Percentiles rank a stretch among this genome's conserved stretches.
Conservation (phyloP, 2,113 vertebrate species). For the Amia ocellicauda region DNA sequence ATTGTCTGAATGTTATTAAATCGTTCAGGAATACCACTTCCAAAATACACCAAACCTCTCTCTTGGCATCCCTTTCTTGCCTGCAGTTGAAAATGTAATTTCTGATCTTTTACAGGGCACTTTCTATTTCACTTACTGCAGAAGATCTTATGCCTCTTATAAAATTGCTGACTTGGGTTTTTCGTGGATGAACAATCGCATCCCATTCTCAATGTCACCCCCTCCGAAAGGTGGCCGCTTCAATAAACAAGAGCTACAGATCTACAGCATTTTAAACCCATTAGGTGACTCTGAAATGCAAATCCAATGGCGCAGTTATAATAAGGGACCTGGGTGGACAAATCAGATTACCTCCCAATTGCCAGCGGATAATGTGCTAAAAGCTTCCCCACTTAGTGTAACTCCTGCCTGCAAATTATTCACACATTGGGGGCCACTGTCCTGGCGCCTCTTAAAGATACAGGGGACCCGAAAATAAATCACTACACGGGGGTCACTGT, state of each 20-base stretch:
- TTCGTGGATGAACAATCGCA: constrained; percentile 40
- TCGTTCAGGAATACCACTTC: no score
- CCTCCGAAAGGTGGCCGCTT: constrained; percentile 45
- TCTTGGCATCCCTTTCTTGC: no score
- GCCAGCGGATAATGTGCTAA: constrained; percentile 92
- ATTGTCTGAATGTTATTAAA: no score
- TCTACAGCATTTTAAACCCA: constrained; percentile 68
- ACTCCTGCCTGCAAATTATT: constrained; percentile 83
- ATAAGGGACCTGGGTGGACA: constrained; percentile 73
- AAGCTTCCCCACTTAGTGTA: constrained; percentile 85
- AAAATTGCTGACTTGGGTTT: constrained; percentile 51
- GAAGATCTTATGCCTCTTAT: constrained; percentile 3
- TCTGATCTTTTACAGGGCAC: no score
- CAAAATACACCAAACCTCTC: no score
- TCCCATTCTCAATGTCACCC: constrained; percentile 77
- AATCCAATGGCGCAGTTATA: constrained; percentile 76
- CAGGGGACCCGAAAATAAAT: constrained; percentile 24
- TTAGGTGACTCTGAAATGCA: constrained; percentile 79
- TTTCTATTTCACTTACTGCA: constrained; percentile 19
- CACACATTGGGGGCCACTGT: constrained; percentile 74
- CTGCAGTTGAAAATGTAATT: no score
- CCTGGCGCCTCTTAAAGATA: constrained; percentile 46
- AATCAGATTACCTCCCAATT: constrained; percentile 86
- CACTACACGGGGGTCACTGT: constrained; percentile 10
- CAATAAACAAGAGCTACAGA: constrained; percentile 52